Percentiles rank a stretch among this genome's conserved stretches.
Evolutionary conservation across 1,140 invertebrate species (phyloP).

Genomic region (Drosophila neocordata): DNA sequence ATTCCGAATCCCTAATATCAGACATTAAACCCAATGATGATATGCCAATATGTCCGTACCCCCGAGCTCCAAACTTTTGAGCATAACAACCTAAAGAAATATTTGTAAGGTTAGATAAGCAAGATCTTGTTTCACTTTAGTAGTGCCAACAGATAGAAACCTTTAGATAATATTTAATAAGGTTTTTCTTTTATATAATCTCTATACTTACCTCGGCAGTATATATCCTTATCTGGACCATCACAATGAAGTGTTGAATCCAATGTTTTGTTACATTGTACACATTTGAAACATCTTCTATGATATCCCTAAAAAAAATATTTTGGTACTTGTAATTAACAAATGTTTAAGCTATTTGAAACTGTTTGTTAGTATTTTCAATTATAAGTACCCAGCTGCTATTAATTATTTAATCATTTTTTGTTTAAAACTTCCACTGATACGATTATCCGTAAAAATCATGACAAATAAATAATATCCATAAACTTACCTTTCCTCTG

Average conservation of each 20-base stretch:
- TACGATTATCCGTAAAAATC: too few relatives aligned
- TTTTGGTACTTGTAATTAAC: too few relatives aligned
- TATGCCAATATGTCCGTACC: slow-evolving; percentile 93
- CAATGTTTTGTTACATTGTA: slow-evolving; percentile 95
- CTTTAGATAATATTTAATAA: too few relatives aligned
- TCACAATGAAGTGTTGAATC: slow-evolving; percentile 98
- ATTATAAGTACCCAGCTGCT: too few relatives aligned
- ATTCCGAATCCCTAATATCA: slow-evolving; percentile 87
- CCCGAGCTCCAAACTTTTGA: slow-evolving; percentile 82
- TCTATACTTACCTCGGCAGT: slow-evolving; percentile 91
- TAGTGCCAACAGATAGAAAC: too few relatives aligned
- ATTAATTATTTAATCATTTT: too few relatives aligned
- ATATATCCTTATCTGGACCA: slow-evolving; percentile 97
- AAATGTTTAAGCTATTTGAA: too few relatives aligned
- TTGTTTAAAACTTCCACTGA: too few relatives aligned
- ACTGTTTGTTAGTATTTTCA: too few relatives aligned
- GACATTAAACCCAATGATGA: slow-evolving; percentile 88
- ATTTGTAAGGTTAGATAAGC: too few relatives aligned
- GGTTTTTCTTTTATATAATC: too few relatives aligned
- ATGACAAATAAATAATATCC: neutral
- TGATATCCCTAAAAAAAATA: slow-evolving; percentile 90
- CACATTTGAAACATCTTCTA: slow-evolving; percentile 97
- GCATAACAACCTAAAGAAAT: slow-evolving; percentile 89
- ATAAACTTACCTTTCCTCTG: slow-evolving; percentile 84
- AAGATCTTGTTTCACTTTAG: slow-evolving; percentile 60